Conservation (phyloP, 37 sponge, comb jelly and placozoan genomes). For the Agelas oroides region DNA sequence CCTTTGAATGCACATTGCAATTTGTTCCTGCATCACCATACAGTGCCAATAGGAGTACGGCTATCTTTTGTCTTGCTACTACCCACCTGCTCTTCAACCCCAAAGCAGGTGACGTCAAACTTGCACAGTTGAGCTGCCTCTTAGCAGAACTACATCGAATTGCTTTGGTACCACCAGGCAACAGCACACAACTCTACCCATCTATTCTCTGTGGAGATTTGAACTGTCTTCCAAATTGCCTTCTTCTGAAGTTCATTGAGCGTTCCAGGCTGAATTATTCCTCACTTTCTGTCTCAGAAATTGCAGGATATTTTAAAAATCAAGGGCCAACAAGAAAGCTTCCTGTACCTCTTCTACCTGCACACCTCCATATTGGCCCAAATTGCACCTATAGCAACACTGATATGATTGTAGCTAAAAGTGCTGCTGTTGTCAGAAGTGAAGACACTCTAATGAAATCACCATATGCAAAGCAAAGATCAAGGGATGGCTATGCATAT, state of each 20-base stretch:
- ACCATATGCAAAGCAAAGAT: no score
- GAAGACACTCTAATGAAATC: neutral
- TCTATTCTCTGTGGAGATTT: slow-evolving; percentile 89
- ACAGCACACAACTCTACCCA: slow-evolving; percentile 30
- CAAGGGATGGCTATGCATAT: no score
- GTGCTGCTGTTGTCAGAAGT: neutral
- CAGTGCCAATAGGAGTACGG: no score
- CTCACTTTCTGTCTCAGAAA: slow-evolving; percentile 46
- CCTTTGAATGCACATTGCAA: no score
- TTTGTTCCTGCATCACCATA: no score
- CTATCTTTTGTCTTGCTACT: slow-evolving; percentile 84
- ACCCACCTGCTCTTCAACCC: slow-evolving; percentile 98
- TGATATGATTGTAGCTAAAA: no score
- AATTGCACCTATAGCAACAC: slow-evolving; percentile 55
- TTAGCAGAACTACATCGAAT: slow-evolving; percentile 83
- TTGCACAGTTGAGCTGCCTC: slow-evolving; percentile 88
- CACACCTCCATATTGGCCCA: slow-evolving; percentile 40
- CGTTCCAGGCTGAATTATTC: slow-evolving; percentile 76
- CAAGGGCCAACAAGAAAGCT: slow-evolving; percentile 1
- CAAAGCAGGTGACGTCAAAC: slow-evolving; percentile 95
- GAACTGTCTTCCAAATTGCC: slow-evolving; percentile 81
- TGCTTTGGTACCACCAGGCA: slow-evolving; percentile 27
- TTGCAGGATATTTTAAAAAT: slow-evolving; percentile 69
- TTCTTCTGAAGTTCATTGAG: slow-evolving; percentile 74
- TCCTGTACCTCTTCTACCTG: slow-evolving; percentile 76